Evolutionary conservation across 2,113 vertebrate species (phyloP), one percentile per base, ranked within the genome.

Genomic region (Syngnathus floridae): DNA sequence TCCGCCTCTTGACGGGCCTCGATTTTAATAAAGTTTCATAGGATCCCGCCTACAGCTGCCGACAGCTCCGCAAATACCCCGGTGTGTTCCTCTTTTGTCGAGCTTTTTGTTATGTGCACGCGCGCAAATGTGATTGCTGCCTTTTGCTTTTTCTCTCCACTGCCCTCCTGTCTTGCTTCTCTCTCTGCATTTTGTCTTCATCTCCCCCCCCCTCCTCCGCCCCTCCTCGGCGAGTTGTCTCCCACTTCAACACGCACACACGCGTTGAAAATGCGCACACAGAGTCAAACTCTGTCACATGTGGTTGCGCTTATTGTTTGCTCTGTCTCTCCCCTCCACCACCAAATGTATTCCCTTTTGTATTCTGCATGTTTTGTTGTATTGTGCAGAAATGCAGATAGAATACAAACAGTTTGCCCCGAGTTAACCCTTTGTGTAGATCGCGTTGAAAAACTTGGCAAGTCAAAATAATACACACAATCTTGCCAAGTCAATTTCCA

Each of bases 21-120:
- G 92, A 87, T 93, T 94, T 86, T 69, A 95, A 94, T 94, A 94
- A 94, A 95, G 94, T 95, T 95, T 94, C 90, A 91, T 91, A 89
- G 87, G 90, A 90, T 90, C 90, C 90, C 93, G 92, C 93, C 90
- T 31, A 2, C 26, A 31, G 89, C 92, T 94, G 92, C 88, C 90
- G 91, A 88, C 91, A 88, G 90, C 92, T 89, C 89, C 81, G 87
- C 89, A 93, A 92, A 90, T 83, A 77, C 71, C 90, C 88, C 41
- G 71, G 80, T 90, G 90, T 90, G 86, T 83, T 87, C 83, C 79
- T 31, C 75, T 80, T 87, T 88, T 85, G 83, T 88, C 84, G 84
- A 79, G 38, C 82, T 89, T 89, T 93, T 90, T 91, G 88, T 92
- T 93, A 87, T 93, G 90, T 93, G 88, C 85, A 83, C 89, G 88